Evolutionary conservation across 2,113 vertebrate species (phyloP), one percentile per base, ranked within the genome.

Genomic region (Macquaria australasica): DNA sequence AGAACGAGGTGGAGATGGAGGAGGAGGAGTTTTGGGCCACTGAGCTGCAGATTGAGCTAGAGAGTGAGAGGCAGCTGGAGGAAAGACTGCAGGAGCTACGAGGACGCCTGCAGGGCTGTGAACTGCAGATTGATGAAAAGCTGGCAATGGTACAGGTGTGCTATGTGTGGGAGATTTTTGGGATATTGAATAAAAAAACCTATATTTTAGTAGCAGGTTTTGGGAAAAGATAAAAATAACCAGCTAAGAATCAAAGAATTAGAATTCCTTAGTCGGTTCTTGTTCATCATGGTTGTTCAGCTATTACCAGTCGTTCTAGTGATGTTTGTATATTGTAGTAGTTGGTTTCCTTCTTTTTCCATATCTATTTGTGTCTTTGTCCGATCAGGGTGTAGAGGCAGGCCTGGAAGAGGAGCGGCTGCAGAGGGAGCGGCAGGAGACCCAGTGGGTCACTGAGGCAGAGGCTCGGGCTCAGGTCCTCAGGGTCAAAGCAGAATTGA

Each of bases 21-120:
- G 98, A 99, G 84, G 98, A 99, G 79, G 98, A 99, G 85, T 99
- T 99, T 89, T 99, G 98, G 98, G 97, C 98, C 83, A 99, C 98
- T 0, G 98, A 99, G 92, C 94, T 99, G 37, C 97, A 99, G 95
- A 99, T 99, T 0, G 98, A 99, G 69, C 94, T 97, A 11, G 98
- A 99, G 77, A 99, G 98, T 0, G 98, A 99, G 69, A 96, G 98
- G 50, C 98, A 99, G 92, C 94, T 99, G 90, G 97, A 97, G 89
- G 98, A 99, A 20, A 96, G 98, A 88, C 96, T 99, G 62, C 96
- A 97, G 89, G 98, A 99, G 93, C 96, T 99, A 63, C 89, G 83
- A 45, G 95, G 97, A 86, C 95, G 97, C 64, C 95, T 99, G 85
- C 91, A 95, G 59, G 95, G 97, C 71, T 98, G 97, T 0, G 97